Percentiles rank a stretch among this genome's conserved stretches.
phyloP scores from a whole-genome alignment of 1,140 invertebrate species.

The Pseudomyrmex dendroicus region DNA sequence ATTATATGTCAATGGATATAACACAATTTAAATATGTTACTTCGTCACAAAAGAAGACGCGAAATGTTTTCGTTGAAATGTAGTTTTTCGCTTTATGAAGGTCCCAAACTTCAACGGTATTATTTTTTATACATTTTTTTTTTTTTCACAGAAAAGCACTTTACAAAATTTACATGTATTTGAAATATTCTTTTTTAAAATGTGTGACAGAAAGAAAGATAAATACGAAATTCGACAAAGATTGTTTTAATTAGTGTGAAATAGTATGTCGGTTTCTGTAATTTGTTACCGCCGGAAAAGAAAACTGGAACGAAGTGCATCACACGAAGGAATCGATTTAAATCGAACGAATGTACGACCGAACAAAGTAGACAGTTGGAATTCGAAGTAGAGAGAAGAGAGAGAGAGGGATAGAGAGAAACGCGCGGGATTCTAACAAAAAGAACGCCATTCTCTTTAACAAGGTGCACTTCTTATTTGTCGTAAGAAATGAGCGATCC shows the following conservation, averaged over 20 bases:
- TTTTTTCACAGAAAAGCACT: too few relatives aligned
- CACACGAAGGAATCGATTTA: conserved; percentile 62
- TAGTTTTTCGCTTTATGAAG: too few relatives aligned
- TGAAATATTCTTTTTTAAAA: background rate
- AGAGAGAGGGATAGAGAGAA: too few relatives aligned
- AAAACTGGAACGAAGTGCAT: conserved; percentile 36
- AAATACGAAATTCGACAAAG: conserved; percentile 17
- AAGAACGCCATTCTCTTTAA: conserved; percentile 65
- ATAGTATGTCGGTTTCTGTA: background rate
- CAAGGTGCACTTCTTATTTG: conserved; percentile 38
- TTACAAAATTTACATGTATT: too few relatives aligned
- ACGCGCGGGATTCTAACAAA: conserved; percentile 54
- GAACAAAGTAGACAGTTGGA: conserved; percentile 40
- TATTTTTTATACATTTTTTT: too few relatives aligned
- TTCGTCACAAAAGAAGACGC: too few relatives aligned
- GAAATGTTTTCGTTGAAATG: too few relatives aligned
- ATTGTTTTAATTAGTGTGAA: conserved; percentile 57
- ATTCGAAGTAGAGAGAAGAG: conserved; percentile 42
- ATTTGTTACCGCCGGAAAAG: conserved; percentile 32
- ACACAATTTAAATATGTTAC: too few relatives aligned
- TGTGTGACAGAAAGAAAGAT: background rate
- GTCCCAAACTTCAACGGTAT: too few relatives aligned
- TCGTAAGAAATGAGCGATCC: conserved; percentile 8
- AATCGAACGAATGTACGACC: conserved; percentile 53
- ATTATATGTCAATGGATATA: too few relatives aligned